Percentiles rank a stretch among this genome's conserved stretches.
Evolutionary conservation across 1,140 invertebrate genomes (phyloP).

Genomic region (Lasioglossum albipes): DNA sequence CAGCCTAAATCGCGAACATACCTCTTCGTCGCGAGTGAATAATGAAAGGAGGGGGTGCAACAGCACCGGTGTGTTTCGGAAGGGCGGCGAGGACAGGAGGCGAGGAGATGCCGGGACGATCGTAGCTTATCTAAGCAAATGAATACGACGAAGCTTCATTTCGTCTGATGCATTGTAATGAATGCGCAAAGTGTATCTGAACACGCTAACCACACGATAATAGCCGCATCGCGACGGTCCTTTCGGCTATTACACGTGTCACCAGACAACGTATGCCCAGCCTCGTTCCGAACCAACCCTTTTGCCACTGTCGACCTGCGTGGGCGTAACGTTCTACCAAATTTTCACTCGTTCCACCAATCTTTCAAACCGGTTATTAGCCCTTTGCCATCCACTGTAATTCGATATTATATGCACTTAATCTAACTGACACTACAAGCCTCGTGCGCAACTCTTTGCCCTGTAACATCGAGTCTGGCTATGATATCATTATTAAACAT

Average conservation of each 20-base stretch:
- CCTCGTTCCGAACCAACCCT: constrained; percentile 1
- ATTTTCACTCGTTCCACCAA: too few relatives aligned
- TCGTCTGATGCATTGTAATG: constrained; percentile 71
- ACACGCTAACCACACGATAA: constrained; percentile 65
- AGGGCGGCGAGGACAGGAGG: constrained; percentile 32
- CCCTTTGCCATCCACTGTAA: too few relatives aligned
- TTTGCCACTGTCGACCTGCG: not conserved
- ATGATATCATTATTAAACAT: too few relatives aligned
- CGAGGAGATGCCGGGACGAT: constrained; percentile 58
- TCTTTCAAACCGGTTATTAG: too few relatives aligned
- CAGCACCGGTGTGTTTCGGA: constrained; percentile 27
- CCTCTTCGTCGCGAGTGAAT: constrained; percentile 65
- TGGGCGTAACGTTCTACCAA: too few relatives aligned
- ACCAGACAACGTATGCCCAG: constrained; percentile 14
- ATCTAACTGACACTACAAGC: too few relatives aligned
- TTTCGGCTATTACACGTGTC: constrained; percentile 39
- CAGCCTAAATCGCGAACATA: constrained; percentile 63
- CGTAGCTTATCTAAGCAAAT: constrained; percentile 74
- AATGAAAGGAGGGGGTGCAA: constrained; percentile 49
- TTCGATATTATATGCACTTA: too few relatives aligned
- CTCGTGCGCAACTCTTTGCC: too few relatives aligned
- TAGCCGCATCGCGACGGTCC: constrained; percentile 17
- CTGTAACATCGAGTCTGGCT: too few relatives aligned
- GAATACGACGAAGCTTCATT: constrained; percentile 71
- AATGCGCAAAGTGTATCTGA: constrained; percentile 69